Base-by-base conservation (phyloP, 2,888 invertebrate genomes). In the Anoplius nigerrimus region DNA sequence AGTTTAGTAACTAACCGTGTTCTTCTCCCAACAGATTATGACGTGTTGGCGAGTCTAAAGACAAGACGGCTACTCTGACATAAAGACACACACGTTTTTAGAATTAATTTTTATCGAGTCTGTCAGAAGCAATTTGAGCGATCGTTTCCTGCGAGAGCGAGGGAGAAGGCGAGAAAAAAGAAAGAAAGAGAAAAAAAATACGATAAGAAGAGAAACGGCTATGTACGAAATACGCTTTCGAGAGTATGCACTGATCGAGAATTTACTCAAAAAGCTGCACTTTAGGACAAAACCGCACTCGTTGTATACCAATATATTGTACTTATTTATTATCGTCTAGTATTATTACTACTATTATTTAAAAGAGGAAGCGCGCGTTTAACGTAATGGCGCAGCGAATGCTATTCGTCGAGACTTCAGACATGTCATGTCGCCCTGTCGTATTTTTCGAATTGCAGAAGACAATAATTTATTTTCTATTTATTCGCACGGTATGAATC, bases 11-110 rank as follows among this genome's bases (percentile, higher is more conserved):
- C 66, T 79, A 79, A 80, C 27, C 63, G 72, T 82, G 59, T 83
- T 85, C 82, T 86, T 86, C 79, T 84, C 80, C 79, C 83, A 83
- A 84, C 86, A 86, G 86, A 86, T 86, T 86, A 84, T 83, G 77
- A 86, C 82, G 83, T 72, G 86, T 84, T 86, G 84, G 82, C 71
- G 82, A 84, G 72, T 81, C 81, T 78, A 82, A 82, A 77, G 62
- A 79, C 78, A 69, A 80, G 81, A 76, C 71, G 77, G 73, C 79
- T 71, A 77, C 76, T 75, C 78, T 79, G 70, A 83, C 62, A 73
- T 76, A 78, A 34, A 34, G 76, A 78, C 72, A 76, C 74, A 78
- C 73, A 70, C 75, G 66, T 80, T 71, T 78, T 81, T n/a, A n/a
- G 78, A 72, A 72, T 74, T 75, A 70, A 74, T 75, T 76, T 34